phyloP scores from a whole-genome alignment of 2,797 vertebrate genomes.

The Eulemur mongoz region DNA sequence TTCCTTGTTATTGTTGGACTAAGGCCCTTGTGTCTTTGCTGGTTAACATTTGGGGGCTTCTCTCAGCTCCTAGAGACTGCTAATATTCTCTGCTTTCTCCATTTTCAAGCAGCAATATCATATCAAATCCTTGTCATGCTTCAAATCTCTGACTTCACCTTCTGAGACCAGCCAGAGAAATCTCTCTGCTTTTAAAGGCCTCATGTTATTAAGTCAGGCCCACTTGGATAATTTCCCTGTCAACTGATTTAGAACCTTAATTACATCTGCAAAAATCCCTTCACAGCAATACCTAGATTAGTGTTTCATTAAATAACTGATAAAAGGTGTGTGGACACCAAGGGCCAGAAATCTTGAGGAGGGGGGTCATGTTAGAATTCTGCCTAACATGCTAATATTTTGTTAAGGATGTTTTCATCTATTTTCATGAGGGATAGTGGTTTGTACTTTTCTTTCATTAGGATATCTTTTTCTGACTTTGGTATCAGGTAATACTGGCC shows the following conservation, averaged over 20 bases:
- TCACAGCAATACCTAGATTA: conserved; percentile 21
- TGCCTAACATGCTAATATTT: background rate
- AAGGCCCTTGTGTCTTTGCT: background rate
- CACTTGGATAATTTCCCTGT: background rate
- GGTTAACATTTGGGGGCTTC: background rate
- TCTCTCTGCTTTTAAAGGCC: background rate
- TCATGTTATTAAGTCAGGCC: background rate
- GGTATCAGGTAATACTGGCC: background rate
- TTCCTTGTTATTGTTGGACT: background rate
- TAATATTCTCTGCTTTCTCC: background rate
- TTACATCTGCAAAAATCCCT: conserved; percentile 44
- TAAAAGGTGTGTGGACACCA: background rate
- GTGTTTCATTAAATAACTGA: conserved; percentile 50
- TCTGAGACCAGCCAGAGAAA: conserved; percentile 6
- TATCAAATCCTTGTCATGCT: background rate
- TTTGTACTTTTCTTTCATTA: background rate
- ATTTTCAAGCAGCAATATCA: conserved; percentile 26
- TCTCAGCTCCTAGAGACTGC: background rate
- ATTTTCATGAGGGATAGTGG: background rate
- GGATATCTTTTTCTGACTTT: background rate
- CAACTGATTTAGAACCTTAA: conserved; percentile 19
- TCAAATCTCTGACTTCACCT: background rate
- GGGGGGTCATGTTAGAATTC: background rate
- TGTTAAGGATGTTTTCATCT: background rate
- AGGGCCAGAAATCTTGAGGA: background rate